Evolutionary conservation across 1,140 invertebrate genomes (phyloP).

Genomic region (Pachypsylla venusta): DNA sequence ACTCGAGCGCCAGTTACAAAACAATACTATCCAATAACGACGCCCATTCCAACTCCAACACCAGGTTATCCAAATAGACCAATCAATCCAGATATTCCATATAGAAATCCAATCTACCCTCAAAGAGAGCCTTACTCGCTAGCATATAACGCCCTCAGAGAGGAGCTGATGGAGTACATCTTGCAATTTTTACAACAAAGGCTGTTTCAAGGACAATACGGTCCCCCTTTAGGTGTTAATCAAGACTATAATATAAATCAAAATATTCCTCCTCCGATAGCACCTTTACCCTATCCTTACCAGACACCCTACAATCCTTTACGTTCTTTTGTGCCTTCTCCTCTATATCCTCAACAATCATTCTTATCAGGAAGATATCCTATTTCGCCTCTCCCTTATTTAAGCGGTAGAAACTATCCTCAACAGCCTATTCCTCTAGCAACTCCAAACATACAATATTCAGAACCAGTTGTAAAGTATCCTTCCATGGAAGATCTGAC

Average conservation of each 20-base stretch:
- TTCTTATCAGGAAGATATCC: not conserved
- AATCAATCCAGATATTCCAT: slow-evolving; percentile 23
- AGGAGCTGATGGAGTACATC: slow-evolving; percentile 26
- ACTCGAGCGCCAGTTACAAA: not conserved
- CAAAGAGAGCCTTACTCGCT: slow-evolving; percentile 17
- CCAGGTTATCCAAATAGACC: slow-evolving; percentile 6
- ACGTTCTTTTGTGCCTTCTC: slow-evolving; percentile 23
- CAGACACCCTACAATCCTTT: slow-evolving; percentile 32
- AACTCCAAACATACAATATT: slow-evolving; percentile 17
- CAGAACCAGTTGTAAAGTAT: not conserved
- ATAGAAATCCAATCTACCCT: slow-evolving; percentile 32
- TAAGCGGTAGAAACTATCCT: not conserved
- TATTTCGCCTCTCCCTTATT: not conserved
- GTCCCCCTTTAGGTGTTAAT: not conserved
- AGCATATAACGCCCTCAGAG: slow-evolving; percentile 26
- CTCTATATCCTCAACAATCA: not conserved
- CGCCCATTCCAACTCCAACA: slow-evolving; percentile 10
- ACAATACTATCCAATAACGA: slow-evolving; percentile 11
- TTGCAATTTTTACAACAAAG: slow-evolving; percentile 23
- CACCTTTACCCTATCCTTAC: slow-evolving; percentile 32
- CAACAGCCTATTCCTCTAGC: slow-evolving; percentile 13
- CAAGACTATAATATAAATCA: not conserved
- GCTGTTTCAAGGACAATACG: slow-evolving; percentile 7
- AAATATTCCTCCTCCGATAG: slow-evolving; percentile 20
- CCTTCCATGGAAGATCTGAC: slow-evolving; percentile 10